Base-by-base conservation (phyloP, 2,113 vertebrate genomes). In the Oncorhynchus tshawytscha region DNA sequence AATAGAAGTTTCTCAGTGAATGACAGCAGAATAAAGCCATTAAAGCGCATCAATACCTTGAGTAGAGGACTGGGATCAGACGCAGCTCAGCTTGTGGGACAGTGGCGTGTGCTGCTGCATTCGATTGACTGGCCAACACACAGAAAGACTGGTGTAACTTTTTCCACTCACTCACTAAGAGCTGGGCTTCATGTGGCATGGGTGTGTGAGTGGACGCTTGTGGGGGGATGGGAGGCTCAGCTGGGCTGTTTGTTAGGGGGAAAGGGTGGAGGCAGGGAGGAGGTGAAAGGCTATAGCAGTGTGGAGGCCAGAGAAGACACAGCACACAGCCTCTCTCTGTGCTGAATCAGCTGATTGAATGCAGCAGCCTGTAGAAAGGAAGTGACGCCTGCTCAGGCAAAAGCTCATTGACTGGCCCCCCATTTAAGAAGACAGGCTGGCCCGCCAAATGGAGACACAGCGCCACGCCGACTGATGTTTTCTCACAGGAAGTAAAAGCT, bases 271-370 rank as follows among this genome's bases (percentile, higher is more conserved):
- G 78, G 77, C 78, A 77, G 66, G 48, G 68, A 70, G 34, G 76
- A 64, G 29, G 62, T 45, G 39, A 45, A 12, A 45, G 71, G 71
- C 9, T 77, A 9, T 74, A 25, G 62, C 78, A 76, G 62, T 39
- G 34, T 15, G 22, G 45, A 51, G 39, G 7, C 39, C 8, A 22
- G 34, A 24, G 39, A 9, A 39, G 39, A 9, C 68, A 67, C 57
- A 68, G 67, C 83, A 73, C 87, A 82, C 72, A 78, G 78, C 78
- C 76, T 20, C 54, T 54, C 48, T 20, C 71, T 72, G 78, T 45
- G 9, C 83, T 88, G 87, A 92, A 89, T 87, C 70, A 76, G 77
- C 89, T 87, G 86, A 92, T 64, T 89, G 90, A 90, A 87, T 88
- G 90, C 88, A 91, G 89, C 87, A 11, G 39, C 39, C 79, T 79